Percentiles rank a stretch among this genome's conserved stretches.
Conservation (phyloP, 1,140 invertebrate genomes). For the Diorhabda elongata region DNA sequence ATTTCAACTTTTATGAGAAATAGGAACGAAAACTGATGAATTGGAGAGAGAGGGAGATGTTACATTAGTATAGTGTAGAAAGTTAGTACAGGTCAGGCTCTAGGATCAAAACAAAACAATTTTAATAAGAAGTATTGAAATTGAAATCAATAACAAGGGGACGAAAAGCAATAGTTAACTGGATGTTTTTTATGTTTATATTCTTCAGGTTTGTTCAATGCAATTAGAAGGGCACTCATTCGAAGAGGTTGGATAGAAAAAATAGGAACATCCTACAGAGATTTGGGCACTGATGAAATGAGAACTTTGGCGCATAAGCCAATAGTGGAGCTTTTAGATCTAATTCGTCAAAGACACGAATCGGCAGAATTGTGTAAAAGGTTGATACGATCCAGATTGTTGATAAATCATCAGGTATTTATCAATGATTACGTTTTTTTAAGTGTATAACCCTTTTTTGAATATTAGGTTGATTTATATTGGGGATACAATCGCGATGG, state of each 20-base stretch:
- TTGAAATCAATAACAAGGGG: too few relatives aligned
- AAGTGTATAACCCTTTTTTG: background rate
- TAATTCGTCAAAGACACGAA: slow-evolving; percentile 31
- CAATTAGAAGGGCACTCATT: slow-evolving; percentile 51
- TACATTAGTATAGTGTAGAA: too few relatives aligned
- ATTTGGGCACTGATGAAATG: slow-evolving; percentile 20
- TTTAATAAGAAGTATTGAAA: too few relatives aligned
- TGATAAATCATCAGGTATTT: slow-evolving; percentile 52
- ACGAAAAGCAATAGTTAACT: too few relatives aligned
- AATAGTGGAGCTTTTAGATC: slow-evolving; percentile 27
- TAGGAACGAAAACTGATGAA: too few relatives aligned
- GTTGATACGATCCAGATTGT: slow-evolving; percentile 52
- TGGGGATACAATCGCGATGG: slow-evolving; percentile 51
- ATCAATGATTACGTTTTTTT: background rate
- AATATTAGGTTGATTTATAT: slow-evolving; percentile 49
- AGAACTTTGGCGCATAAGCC: slow-evolving; percentile 16
- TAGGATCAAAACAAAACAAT: too few relatives aligned
- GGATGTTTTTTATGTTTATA: background rate
- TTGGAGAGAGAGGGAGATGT: too few relatives aligned
- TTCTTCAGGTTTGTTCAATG: slow-evolving; percentile 7
- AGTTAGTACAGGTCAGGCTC: too few relatives aligned
- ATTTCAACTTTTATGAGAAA: too few relatives aligned
- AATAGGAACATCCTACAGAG: slow-evolving; percentile 36
- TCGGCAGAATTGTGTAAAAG: slow-evolving; percentile 35
- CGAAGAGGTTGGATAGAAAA: slow-evolving; percentile 61